phyloP scores from a whole-genome alignment of 1,140 invertebrate genomes.

The Sesamia nonagrioides region DNA sequence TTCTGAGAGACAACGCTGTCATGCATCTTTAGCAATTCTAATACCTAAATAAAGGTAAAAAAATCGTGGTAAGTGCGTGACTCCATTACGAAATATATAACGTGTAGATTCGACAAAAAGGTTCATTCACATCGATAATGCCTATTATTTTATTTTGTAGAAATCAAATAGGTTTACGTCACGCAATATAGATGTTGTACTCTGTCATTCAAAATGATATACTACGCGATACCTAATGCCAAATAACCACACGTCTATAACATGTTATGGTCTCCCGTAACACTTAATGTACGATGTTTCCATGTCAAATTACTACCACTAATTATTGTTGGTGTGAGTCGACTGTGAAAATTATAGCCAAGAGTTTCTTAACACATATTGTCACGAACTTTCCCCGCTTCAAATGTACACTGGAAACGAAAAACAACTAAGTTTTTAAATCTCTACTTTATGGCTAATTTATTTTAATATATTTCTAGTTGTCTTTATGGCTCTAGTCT shows the following conservation, averaged over 20 bases:
- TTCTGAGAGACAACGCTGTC: neutral
- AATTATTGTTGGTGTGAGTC: slow-evolving; percentile 15
- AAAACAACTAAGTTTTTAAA: neutral
- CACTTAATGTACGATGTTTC: slow-evolving; percentile 13
- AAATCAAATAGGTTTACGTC: neutral
- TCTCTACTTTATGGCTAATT: neutral
- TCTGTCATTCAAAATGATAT: too few relatives aligned
- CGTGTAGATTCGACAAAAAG: slow-evolving; percentile 50
- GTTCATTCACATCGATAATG: slow-evolving; percentile 54
- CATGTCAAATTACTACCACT: slow-evolving; percentile 12
- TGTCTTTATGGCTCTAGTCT: neutral
- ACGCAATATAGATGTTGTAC: neutral
- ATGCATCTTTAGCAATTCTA: slow-evolving; percentile 11
- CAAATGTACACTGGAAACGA: neutral
- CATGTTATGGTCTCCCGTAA: neutral
- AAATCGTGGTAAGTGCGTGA: slow-evolving; percentile 48
- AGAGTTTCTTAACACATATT: slow-evolving; percentile 19
- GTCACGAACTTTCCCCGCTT: slow-evolving; percentile 27
- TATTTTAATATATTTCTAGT: neutral
- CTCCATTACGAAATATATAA: slow-evolving; percentile 50
- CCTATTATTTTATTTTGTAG: neutral
- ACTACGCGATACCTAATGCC: neutral
- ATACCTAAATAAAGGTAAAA: slow-evolving; percentile 15
- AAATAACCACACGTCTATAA: neutral
- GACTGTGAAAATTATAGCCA: slow-evolving; percentile 20